Evolutionary conservation across 2,888 invertebrate species (phyloP), one percentile per base, ranked within the genome.

Genomic region (Clusia tigrina): DNA sequence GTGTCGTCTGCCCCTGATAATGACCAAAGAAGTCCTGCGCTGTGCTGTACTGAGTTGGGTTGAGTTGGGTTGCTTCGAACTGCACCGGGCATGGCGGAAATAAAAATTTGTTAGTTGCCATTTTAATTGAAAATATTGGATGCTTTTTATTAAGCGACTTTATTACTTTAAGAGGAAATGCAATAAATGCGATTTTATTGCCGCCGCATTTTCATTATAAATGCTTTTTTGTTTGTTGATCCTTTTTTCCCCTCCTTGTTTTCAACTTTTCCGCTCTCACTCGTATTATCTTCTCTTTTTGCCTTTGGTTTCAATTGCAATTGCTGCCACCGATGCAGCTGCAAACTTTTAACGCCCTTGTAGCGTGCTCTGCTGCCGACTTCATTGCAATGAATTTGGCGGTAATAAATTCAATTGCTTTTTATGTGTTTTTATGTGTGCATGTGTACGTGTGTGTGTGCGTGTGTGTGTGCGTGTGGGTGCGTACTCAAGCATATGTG

Each of bases 51-150:
- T n/a, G n/a, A n/a, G n/a, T n/a, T n/a, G n/a, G n/a, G n/a, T n/a
- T n/a, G n/a, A n/a, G n/a, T n/a, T n/a, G n/a, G n/a, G n/a, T n/a
- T n/a, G n/a, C n/a, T 32, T 32, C 6, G 12, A 32, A 32, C 32
- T 32, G 32, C 6, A 32, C 6, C 32, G 22, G 53, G 3, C 24
- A 22, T 20, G 53, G 59, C 68, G 73, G 71, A 71, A 67, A 71
- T 71, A 63, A 65, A 72, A 67, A 67, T 70, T 73, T 71, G 68
- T 69, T 73, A 73, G 73, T 73, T 73, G 73, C 68, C 72, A 67
- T 73, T 72, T 72, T 71, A 71, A 71, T 72, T 72, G 71, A 68
- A 67, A 63, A 55, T 65, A 70, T 66, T 63, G 66, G 63, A 63
- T 24, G 53, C 53, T 53, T 24, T 53, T 20, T 53, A 32, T 53